phyloP scores from a whole-genome alignment of 2,113 vertebrate genomes.

The Peucedramus taeniatus region DNA sequence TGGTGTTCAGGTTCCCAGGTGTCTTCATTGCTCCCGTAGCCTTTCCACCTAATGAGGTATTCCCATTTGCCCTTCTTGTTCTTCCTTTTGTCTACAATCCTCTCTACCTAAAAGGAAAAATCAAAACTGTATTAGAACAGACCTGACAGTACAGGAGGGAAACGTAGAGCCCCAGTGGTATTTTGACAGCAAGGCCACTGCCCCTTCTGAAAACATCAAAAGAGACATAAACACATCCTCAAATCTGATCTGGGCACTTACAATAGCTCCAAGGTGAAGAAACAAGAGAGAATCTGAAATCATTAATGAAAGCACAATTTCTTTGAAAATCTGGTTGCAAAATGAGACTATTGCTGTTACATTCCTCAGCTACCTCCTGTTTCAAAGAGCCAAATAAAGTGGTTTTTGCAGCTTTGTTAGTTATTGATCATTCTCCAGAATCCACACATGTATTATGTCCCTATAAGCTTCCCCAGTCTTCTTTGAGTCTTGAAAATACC shows the following conservation, averaged over 20 bases:
- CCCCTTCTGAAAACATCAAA: neutral
- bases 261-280: neutral
- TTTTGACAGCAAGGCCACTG: neutral
- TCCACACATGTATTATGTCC: neutral
- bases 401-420: neutral
- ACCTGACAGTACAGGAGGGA: neutral
- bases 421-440: neutral
- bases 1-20: conserved; percentile 97
- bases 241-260: neutral
- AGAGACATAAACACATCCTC: neutral
- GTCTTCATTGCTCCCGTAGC: conserved; percentile 93
- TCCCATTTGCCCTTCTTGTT: conserved; percentile 98
- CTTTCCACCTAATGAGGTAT: conserved; percentile 97
- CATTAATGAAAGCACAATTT: neutral
- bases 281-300: neutral
- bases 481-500: neutral
- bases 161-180: neutral
- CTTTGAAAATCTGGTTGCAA: neutral
- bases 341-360: neutral
- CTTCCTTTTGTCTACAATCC: conserved; percentile 95
- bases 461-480: neutral
- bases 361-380: neutral
- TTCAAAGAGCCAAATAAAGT: neutral
- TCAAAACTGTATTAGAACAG: neutral
- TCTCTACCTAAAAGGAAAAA: conserved; percentile 82